Base-by-base conservation (phyloP, 1,140 invertebrate genomes). In the Orussus abietinus region DNA sequence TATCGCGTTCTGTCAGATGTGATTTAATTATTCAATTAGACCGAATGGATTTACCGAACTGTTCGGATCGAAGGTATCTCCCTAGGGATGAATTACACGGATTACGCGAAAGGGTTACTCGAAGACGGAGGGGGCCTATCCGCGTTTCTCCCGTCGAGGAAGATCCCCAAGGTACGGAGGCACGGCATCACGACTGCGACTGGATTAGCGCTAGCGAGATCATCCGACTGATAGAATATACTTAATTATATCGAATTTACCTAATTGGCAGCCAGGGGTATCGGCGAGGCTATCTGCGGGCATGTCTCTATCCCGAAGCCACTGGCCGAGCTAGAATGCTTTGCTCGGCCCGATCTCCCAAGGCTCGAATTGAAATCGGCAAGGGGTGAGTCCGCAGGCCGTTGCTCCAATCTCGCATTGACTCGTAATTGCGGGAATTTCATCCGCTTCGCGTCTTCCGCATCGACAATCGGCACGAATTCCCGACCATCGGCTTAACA, bases 241-340 rank as follows among this genome's bases (percentile, higher is more conserved):
- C 36, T 57, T 57, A 57, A 57, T 57, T 55, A 57, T 57, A 59
- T 59, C 50, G 55, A 53, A 53, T 55, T 57, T 51, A 48, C 55
- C 50, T 57, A 57, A 59, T 59, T 57, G 57, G 47, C 45, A 52
- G 38, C 22, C 45, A 45, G 41, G 46, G 49, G 33, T 55, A 53
- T 51, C 50, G 42, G 19, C 38, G 29, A 22, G 35, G 20, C 32
- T 52, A 55, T 57, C 55, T 46, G 21, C 21, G 21, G 21, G 36
- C 49, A 47, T 44, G 50, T 55, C 52, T 59, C 47, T 53, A 55
- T 59, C 39, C 13, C 19, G 10, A 18, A 13, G 19, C 9, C 2
- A 6, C 9, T 34, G 17, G 12, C 14, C 35, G 22, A 17, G 12
- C n/a, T n/a, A n/a, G n/a, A n/a, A n/a, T n/a, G n/a, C n/a, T n/a